Percentiles rank a stretch among this genome's conserved stretches.
Evolutionary conservation across 30 jellyfish, hydroid and myxozoan genomes (phyloP).

Genomic region (Turritopsis rubra): DNA sequence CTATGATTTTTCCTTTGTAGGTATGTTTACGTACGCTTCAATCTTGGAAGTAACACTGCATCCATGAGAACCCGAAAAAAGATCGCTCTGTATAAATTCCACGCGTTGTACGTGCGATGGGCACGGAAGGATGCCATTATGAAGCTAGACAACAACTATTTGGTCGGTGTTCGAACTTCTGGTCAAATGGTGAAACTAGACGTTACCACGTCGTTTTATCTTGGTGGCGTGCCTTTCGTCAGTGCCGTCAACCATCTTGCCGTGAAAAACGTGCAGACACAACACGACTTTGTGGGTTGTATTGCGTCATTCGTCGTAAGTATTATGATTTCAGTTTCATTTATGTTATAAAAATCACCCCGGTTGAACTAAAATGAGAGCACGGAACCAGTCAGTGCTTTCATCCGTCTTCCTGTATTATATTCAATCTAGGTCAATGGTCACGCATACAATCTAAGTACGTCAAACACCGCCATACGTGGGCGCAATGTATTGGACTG

Average conservation of each 20-base stretch:
- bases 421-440: constrained; percentile 56
- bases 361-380: too few relatives aligned
- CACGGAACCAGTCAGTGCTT: too few relatives aligned
- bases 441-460: constrained; percentile 10
- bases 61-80: constrained; percentile 46
- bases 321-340: background rate
- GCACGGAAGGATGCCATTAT: constrained; percentile 61
- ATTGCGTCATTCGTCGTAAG: constrained; percentile 56
- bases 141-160: constrained; percentile 53
- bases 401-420: background rate
- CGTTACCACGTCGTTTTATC: constrained; percentile 53
- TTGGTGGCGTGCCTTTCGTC: constrained; percentile 71
- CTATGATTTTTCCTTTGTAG: too few relatives aligned
- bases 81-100: constrained; percentile 52
- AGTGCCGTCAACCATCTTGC: constrained; percentile 47
- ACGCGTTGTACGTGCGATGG: constrained; percentile 47
- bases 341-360: background rate
- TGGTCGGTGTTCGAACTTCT: constrained; percentile 50
- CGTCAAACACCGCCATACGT: constrained; percentile 17
- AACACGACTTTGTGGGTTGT: constrained; percentile 68
- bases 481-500: constrained; percentile 73
- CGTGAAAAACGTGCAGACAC: constrained; percentile 52
- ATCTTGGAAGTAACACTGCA: constrained; percentile 57
- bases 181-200: constrained; percentile 50
- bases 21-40: constrained; percentile 57